These are phyloP conservation scores for Drosophila ficusphila DNA, from an alignment of 1,140 invertebrate species.

Conservation along the genomic window DNA sequence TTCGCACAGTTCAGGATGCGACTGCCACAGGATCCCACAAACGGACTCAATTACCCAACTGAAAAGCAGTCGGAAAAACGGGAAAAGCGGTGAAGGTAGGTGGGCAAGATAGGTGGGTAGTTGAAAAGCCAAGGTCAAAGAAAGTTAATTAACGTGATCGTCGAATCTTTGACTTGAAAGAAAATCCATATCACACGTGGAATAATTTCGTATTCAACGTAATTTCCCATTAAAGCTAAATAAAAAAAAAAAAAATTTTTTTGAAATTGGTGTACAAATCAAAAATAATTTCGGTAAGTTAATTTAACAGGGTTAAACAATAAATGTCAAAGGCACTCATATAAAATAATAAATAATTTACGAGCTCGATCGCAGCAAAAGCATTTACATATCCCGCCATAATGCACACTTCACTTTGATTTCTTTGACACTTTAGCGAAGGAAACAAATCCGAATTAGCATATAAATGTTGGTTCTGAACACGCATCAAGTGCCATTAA, in stretches of 20 bases:
- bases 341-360: background rate
- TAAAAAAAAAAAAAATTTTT: no score
- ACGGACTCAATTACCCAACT: constrained; percentile 35
- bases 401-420: background rate
- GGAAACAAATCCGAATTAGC: constrained; percentile 18
- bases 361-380: background rate
- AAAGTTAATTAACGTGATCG: constrained; percentile 22
- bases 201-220: background rate
- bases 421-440: background rate
- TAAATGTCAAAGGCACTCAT: background rate
- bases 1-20: constrained; percentile 20
- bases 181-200: background rate
- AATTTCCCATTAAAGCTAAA: no score
- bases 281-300: no score
- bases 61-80: background rate
- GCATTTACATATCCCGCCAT: background rate
- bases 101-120: background rate
- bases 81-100: background rate
- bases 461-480: constrained; percentile 7
- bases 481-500: constrained; percentile 14
- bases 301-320: no score
- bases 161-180: background rate
- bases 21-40: constrained; percentile 15
- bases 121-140: constrained; percentile 7
- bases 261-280: no score